Evolutionary conservation across 1,140 invertebrate genomes (phyloP), one percentile per base, ranked within the genome.

Genomic region (Cardiocondyla obscurior): DNA sequence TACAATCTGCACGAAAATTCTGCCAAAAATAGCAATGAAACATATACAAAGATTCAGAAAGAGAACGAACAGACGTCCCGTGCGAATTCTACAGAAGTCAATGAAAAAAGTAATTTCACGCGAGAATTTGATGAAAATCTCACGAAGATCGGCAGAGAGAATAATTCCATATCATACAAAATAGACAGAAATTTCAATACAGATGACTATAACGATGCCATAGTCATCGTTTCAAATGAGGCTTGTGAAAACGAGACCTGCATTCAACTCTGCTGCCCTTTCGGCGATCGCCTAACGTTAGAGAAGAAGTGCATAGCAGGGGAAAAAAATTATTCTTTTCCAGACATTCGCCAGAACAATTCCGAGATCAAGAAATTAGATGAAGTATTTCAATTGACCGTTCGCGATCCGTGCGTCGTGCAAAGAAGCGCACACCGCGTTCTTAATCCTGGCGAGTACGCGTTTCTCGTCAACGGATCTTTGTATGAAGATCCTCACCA

Each of bases 381-480:
- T 1, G 14, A 39, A 12, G 16, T 55, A 2, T 85, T 88, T 19
- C 4, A 84, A 16, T 3, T 88, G 7, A n/a, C 70, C 55, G 7
- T 55, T 0, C 8, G 4, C 0, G 58, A 87, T 79, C 85, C 86
- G 0, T 91, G 91, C 25, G 16, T n/a, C 33, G 2, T 33, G 3
- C 4, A 73, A 2, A 42, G 12, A 0, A 28, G 28, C 1, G 62
- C 60, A 19, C 60, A 93, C 57, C 95, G 94, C 82, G 88, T 90
- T 81, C 82, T 96, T 39, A 90, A 94, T 58, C 82, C 90, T 64
- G 95, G 95, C 72, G 93, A 94, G 53, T 95, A 94, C 79, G 92
- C 94, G 65, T 86, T 95, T n/a, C 83, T 95, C 30, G 89, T 91
- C 5, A 95, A 96, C 82, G 95, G 95, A 12, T 94, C 94, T 0